Evolutionary conservation across 1,140 invertebrate species (phyloP).

Genomic region (Tetragonula clypearis): DNA sequence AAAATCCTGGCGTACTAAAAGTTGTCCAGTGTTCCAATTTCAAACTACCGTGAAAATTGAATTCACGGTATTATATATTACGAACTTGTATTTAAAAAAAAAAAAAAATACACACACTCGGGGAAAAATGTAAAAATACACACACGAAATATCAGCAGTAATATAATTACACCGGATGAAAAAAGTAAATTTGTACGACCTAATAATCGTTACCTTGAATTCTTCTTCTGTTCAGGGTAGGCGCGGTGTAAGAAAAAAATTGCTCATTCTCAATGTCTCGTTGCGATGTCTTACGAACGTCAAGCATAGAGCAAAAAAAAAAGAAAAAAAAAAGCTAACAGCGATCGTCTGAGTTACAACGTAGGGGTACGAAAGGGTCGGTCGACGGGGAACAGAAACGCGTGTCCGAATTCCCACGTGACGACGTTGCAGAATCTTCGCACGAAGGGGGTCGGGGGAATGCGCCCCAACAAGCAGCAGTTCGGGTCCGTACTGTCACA

Average conservation of each 20-base stretch:
- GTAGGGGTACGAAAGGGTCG: conserved; percentile 40
- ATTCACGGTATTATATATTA: too few species aligned
- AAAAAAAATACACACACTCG: too few species aligned
- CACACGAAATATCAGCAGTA: too few species aligned
- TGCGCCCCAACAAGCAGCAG: conserved; percentile 22
- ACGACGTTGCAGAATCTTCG: conserved; percentile 44
- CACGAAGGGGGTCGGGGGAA: conserved; percentile 22
- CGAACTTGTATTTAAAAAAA: too few species aligned
- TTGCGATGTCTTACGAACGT: conserved; percentile 6
- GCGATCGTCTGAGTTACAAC: conserved; percentile 36
- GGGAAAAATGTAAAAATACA: too few species aligned
- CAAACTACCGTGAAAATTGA: too few species aligned
- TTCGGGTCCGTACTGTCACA: conserved; percentile 53
- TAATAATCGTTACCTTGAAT: too few species aligned
- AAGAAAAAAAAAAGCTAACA: conserved; percentile 43
- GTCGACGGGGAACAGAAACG: conserved; percentile 27
- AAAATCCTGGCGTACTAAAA: too few species aligned
- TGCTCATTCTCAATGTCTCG: neutral
- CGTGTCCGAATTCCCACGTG: conserved; percentile 69
- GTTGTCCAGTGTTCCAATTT: too few species aligned
- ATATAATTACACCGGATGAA: too few species aligned
- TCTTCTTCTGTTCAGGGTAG: neutral
- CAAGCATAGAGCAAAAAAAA: conserved; percentile 7
- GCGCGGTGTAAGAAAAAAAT: too few species aligned
- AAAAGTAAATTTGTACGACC: too few species aligned